phyloP scores from a whole-genome alignment of 2,888 invertebrate genomes.

The Anorthoa munda region DNA sequence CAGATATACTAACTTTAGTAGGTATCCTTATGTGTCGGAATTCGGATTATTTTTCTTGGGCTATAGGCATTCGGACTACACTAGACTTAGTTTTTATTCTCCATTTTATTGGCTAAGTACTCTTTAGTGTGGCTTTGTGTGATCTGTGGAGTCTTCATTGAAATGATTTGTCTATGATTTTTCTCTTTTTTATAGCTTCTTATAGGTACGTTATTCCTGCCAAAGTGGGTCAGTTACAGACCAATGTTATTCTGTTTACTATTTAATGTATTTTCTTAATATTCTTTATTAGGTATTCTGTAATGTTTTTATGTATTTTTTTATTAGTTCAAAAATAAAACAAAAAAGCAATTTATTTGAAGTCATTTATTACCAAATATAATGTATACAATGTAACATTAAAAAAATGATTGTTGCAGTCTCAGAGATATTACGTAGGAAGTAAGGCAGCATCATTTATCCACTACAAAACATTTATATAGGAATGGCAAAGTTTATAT shows the following conservation, averaged over 20 bases:
- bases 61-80: not conserved
- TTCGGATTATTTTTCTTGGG: not conserved
- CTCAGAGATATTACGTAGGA: constrained; percentile 62
- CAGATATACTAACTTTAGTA: constrained; percentile 10
- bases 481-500: constrained; percentile 66
- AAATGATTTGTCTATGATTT: not conserved
- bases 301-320: not conserved
- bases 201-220: not conserved
- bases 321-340: constrained; percentile 55
- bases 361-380: constrained; percentile 69
- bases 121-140: not conserved
- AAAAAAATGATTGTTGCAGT: constrained; percentile 61
- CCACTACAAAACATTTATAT: constrained; percentile 60
- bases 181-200: not conserved
- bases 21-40: not conserved
- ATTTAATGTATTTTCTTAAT: not conserved
- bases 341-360: constrained; percentile 55
- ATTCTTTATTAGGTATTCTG: not conserved
- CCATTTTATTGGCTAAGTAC: no score
- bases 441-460: constrained; percentile 58
- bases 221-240: not conserved
- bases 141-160: not conserved
- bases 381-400: constrained; percentile 63
- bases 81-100: not conserved
- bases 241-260: not conserved